Conservation (phyloP, 2,888 invertebrate species). For the Plutella xylostella region DNA sequence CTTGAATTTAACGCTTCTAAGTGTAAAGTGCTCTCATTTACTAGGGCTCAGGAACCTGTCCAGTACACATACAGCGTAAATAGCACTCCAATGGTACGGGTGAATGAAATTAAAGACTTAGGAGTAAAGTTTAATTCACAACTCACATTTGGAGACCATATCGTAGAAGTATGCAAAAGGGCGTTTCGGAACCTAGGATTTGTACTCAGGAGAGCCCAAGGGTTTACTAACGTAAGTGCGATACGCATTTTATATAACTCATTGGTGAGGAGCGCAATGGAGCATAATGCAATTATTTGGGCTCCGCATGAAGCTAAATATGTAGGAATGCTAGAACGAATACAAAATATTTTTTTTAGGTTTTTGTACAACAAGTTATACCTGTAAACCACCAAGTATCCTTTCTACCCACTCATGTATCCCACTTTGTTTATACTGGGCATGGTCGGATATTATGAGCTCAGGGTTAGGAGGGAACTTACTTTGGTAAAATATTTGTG, state of each 20-base stretch:
- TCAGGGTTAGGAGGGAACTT: too few relatives aligned
- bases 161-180: background rate
- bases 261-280: background rate
- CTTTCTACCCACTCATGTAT: too few relatives aligned
- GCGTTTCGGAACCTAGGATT: background rate
- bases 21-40: background rate
- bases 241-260: conserved; percentile 10
- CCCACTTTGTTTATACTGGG: too few relatives aligned
- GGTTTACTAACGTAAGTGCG: too few relatives aligned
- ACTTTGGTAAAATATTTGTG: too few relatives aligned
- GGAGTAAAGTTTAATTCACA: background rate
- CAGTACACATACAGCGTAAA: background rate
- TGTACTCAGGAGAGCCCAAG: too few relatives aligned
- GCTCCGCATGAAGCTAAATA: conserved; percentile 11
- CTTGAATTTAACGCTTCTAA: background rate
- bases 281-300: conserved; percentile 8
- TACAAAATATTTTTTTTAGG: conserved; percentile 3
- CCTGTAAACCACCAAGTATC: too few relatives aligned
- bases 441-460: too few relatives aligned
- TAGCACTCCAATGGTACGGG: background rate
- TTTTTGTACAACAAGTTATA: background rate
- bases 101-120: background rate
- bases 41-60: background rate
- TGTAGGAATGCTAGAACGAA: background rate
- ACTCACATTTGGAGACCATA: background rate